These are phyloP conservation scores for Papio anubis DNA, from an alignment of 2,113 vertebrate species.

Conservation along the genomic window DNA sequence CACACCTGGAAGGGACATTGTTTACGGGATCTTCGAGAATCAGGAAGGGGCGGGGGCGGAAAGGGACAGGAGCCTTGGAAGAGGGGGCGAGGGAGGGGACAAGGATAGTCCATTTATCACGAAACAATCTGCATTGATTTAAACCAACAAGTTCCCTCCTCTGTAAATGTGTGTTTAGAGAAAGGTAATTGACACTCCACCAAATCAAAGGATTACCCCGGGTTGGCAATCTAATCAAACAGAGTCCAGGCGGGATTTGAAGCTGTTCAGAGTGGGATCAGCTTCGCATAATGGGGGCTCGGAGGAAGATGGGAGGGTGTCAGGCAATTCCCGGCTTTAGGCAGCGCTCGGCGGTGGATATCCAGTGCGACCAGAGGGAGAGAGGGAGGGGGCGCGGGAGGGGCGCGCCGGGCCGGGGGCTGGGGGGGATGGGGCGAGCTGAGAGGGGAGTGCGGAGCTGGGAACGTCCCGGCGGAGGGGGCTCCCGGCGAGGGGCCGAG, in stretches of 20 bases:
- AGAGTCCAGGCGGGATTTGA: constrained; percentile 94
- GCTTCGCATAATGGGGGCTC: constrained; percentile 90
- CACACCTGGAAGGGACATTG: constrained; percentile 80
- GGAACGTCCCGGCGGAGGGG: neutral
- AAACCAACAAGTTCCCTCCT: constrained; percentile 86
- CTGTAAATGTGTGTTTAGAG: constrained; percentile 86
- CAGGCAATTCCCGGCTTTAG: constrained; percentile 87
- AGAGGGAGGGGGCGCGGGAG: constrained; percentile 26
- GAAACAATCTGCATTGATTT: constrained; percentile 85
- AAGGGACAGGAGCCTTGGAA: neutral
- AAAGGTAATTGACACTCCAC: constrained; percentile 91
- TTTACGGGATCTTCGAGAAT: neutral
- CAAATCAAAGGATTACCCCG: constrained; percentile 96
- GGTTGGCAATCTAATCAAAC: constrained; percentile 97
- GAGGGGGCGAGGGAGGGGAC: constrained; percentile 1
- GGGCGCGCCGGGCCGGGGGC: neutral
- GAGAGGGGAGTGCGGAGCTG: neutral
- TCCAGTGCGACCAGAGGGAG: constrained; percentile 65
- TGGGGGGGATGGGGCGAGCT: neutral
- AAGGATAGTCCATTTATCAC: constrained; percentile 79
- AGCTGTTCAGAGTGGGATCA: constrained; percentile 87
- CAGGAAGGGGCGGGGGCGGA: neutral
- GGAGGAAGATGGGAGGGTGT: constrained; percentile 85
- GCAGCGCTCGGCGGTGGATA: constrained; percentile 80
- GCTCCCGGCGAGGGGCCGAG: constrained; percentile 65